These are phyloP conservation scores for Champsocephalus esox DNA, from an alignment of 2,797 vertebrate species.

Conservation along the genomic window DNA sequence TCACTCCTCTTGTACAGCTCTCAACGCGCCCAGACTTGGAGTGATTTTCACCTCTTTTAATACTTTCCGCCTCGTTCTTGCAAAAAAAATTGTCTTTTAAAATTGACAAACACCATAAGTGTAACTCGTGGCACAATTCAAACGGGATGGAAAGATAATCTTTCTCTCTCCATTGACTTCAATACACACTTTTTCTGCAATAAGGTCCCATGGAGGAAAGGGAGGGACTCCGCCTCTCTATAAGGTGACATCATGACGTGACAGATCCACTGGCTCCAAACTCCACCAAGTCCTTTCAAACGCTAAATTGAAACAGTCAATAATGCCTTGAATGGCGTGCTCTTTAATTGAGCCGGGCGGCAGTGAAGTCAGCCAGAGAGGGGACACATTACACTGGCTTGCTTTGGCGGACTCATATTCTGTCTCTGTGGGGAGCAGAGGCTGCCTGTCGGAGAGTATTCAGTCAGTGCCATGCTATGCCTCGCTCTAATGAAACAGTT, in stretches of 20 bases:
- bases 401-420: conserved; percentile 63
- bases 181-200: too few species aligned
- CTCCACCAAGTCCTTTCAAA: conserved; percentile 31
- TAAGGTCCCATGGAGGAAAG: too few species aligned
- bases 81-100: too few species aligned
- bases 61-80: too few species aligned
- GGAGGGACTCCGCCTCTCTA: too few species aligned
- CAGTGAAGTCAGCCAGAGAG: conserved; percentile 9
- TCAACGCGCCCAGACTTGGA: too few species aligned
- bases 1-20: too few species aligned
- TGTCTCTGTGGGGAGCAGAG: conserved; percentile 41
- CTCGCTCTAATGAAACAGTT: conserved; percentile 47
- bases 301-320: conserved; percentile 40
- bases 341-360: conserved; percentile 21
- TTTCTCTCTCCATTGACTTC: too few species aligned
- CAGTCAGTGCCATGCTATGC: conserved; percentile 35
- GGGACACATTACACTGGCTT: conserved; percentile 57
- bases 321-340: conserved; percentile 14
- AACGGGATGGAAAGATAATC: too few species aligned
- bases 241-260: conserved; percentile 16
- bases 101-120: too few species aligned
- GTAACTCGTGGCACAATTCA: too few species aligned
- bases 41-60: too few species aligned
- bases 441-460: conserved; percentile 47
- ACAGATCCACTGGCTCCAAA: conserved; percentile 36